phyloP scores from a whole-genome alignment of 2,888 invertebrate genomes.

The Heteromurus nitidus region DNA sequence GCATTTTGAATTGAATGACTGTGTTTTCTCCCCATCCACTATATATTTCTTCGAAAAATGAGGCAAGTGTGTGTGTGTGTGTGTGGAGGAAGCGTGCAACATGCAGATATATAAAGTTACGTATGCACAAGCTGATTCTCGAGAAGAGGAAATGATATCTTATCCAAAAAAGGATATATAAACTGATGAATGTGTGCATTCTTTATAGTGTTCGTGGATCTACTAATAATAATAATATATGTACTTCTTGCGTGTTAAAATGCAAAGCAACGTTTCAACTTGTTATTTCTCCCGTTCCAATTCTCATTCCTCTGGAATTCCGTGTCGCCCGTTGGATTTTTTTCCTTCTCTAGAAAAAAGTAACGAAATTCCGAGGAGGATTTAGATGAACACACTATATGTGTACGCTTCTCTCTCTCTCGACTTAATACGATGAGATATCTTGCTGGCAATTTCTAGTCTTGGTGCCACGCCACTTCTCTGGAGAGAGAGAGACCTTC shows the following conservation, averaged over 20 bases:
- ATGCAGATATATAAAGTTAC: too few species aligned
- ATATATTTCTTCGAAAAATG: too few species aligned
- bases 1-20: slow-evolving; percentile 6
- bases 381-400: neutral
- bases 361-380: slow-evolving; percentile 10
- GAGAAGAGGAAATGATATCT: neutral
- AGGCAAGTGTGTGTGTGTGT: too few species aligned
- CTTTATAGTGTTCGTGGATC: too few species aligned
- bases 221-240: slow-evolving; percentile 22
- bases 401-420: neutral
- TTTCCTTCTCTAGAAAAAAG: neutral
- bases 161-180: too few species aligned
- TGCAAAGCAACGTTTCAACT: slow-evolving; percentile 25
- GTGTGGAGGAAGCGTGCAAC: neutral
- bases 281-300: neutral
- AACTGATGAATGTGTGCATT: too few species aligned
- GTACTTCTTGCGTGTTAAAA: slow-evolving; percentile 29
- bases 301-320: slow-evolving; percentile 12
- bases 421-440: slow-evolving; percentile 8
- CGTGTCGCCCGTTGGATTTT: slow-evolving; percentile 2
- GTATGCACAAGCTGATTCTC: too few species aligned
- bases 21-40: slow-evolving; percentile 17
- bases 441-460: too few species aligned
- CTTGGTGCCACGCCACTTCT: too few species aligned
- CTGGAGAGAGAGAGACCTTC: too few species aligned